These are phyloP conservation scores for Nesoenas mayeri DNA, from an alignment of 2,113 vertebrate species.

Conservation along the genomic window DNA sequence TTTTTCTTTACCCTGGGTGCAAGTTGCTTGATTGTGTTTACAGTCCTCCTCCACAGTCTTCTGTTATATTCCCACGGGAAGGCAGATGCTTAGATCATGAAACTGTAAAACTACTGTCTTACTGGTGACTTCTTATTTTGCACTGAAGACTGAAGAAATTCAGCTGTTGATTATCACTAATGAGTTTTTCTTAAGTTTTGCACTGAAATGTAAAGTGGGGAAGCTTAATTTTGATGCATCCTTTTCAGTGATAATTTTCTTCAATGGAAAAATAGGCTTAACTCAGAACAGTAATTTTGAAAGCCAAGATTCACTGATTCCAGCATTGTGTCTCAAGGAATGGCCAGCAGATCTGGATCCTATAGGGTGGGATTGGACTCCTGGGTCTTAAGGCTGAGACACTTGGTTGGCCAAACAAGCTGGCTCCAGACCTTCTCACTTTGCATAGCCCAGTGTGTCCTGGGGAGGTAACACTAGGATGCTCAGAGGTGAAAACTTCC, in stretches of 20 bases:
- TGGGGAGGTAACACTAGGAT: background rate
- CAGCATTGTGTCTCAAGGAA: background rate
- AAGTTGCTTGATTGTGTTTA: too few relatives aligned
- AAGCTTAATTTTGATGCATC: background rate
- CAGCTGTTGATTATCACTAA: background rate
- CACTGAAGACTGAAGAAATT: background rate
- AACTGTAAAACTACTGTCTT: background rate
- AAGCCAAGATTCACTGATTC: background rate
- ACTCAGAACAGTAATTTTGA: background rate
- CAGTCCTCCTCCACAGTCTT: too few relatives aligned
- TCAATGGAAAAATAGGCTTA: background rate
- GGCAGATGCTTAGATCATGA: background rate
- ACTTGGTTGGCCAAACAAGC: background rate
- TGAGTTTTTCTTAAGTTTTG: background rate
- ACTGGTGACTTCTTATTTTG: background rate
- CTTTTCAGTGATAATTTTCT: background rate
- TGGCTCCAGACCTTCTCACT: background rate
- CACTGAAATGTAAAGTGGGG: background rate
- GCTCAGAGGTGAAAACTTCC: background rate
- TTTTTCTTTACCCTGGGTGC: too few relatives aligned
- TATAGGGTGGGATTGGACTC: background rate
- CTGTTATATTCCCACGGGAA: too few relatives aligned
- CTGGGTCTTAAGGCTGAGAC: background rate
- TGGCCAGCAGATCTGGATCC: background rate
- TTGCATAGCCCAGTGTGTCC: background rate